A percentile compares a stretch with the other conserved stretches of the same genome.
Evolutionary conservation across 1,140 invertebrate species (phyloP).

Genomic region (Cotesia chilonis): DNA sequence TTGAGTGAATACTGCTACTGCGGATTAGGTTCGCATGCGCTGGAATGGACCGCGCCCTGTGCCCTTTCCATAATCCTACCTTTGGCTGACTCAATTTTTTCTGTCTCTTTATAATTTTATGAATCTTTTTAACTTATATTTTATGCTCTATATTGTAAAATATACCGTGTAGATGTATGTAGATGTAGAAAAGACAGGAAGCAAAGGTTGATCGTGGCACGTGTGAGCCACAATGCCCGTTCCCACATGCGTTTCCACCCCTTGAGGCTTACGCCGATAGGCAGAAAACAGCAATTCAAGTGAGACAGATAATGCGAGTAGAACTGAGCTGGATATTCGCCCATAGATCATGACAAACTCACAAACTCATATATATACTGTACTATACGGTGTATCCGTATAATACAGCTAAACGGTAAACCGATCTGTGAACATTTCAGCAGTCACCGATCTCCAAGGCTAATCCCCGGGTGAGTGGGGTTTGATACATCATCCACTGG

Average conservation of each 20-base stretch:
- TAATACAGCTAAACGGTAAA: slow-evolving; percentile 65
- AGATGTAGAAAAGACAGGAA: slow-evolving; percentile 22
- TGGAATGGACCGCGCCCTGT: slow-evolving; percentile 57
- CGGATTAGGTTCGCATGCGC: slow-evolving; percentile 56
- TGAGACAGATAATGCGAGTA: slow-evolving; percentile 22
- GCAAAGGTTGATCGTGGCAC: slow-evolving; percentile 46
- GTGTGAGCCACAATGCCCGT: slow-evolving; percentile 62
- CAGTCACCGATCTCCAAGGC: slow-evolving; percentile 66
- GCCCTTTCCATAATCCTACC: slow-evolving; percentile 45
- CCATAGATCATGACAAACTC: slow-evolving; percentile 54
- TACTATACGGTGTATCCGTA: slow-evolving; percentile 12
- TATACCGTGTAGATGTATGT: too few relatives aligned
- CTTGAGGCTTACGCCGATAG: slow-evolving; percentile 11
- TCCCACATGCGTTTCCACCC: slow-evolving; percentile 52
- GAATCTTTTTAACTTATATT: not conserved
- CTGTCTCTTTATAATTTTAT: slow-evolving; percentile 2
- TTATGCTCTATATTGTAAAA: too few relatives aligned
- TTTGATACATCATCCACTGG: slow-evolving; percentile 52
- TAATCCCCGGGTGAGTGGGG: slow-evolving; percentile 61
- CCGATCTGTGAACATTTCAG: slow-evolving; percentile 67
- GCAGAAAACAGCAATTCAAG: slow-evolving; percentile 32
- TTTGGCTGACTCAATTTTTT: slow-evolving; percentile 29
- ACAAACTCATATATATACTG: slow-evolving; percentile 42
- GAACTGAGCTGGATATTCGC: slow-evolving; percentile 40
- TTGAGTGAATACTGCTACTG: not conserved